These are phyloP conservation scores for Caenorhabditis virilis DNA, from an alignment of 2,888 invertebrate genomes.

Conservation along the genomic window DNA sequence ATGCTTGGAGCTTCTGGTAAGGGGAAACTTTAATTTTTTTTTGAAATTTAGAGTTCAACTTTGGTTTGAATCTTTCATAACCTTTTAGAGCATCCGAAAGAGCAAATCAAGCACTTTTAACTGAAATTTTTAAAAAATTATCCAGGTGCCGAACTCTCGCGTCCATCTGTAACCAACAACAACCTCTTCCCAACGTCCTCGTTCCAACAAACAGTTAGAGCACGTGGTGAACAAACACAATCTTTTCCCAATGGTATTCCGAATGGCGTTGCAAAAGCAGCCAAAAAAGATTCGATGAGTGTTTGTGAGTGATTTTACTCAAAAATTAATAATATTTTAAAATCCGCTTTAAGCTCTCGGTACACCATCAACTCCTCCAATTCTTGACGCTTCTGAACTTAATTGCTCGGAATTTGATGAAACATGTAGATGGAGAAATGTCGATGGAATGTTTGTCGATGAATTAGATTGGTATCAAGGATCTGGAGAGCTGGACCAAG, in stretches of 20 bases:
- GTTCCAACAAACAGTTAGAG: too few species aligned
- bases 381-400: constrained; percentile 41
- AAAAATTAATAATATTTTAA: neutral
- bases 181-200: constrained; percentile 24
- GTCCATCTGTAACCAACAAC: constrained; percentile 25
- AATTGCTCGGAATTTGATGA: constrained; percentile 64
- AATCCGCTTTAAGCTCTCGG: constrained; percentile 31
- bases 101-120: too few species aligned
- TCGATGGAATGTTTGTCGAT: constrained; percentile 65
- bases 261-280: constrained; percentile 10
- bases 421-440: constrained; percentile 63
- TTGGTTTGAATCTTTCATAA: neutral
- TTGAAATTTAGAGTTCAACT: neutral
- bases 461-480: constrained; percentile 67
- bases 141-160: constrained; percentile 23
- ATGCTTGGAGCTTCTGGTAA: constrained; percentile 38
- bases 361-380: constrained; percentile 34
- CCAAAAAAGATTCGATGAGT: neutral
- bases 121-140: too few species aligned
- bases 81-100: too few species aligned
- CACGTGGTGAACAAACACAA: constrained; percentile 35
- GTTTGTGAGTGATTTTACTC: neutral
- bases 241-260: constrained; percentile 19
- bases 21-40: constrained; percentile 6
- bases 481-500: constrained; percentile 59